A percentile compares a stretch with the other conserved stretches of the same genome.
phyloP scores from a whole-genome alignment of 2,113 vertebrate species.

The Sclerurus mexicanus region DNA sequence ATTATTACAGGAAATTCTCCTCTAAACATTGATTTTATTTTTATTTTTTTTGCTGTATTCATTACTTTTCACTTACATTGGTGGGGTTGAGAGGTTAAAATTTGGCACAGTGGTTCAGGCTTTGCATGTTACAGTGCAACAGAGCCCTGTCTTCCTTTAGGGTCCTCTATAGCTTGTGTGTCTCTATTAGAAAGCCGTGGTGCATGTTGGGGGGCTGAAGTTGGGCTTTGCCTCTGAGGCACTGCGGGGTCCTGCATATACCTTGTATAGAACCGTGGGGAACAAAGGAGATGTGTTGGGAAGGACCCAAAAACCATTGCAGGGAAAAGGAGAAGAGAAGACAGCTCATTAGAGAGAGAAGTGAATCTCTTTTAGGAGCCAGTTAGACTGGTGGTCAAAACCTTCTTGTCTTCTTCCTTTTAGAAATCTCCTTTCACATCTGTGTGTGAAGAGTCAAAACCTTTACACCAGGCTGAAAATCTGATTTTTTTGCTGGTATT shows the following conservation, averaged over 20 bases:
- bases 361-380: background rate
- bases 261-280: rapidly evolving
- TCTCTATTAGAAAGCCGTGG: background rate
- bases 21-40: background rate
- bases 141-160: background rate
- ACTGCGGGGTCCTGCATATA: background rate
- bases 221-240: background rate
- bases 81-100: background rate
- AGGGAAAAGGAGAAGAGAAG: background rate
- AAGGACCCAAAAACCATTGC: background rate
- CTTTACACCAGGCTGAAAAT: background rate
- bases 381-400: background rate
- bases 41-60: background rate
- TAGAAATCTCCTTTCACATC: background rate
- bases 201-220: background rate
- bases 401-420: background rate
- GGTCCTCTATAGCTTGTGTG: background rate
- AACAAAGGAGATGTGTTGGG: background rate
- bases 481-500: background rate
- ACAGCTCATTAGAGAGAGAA: background rate
- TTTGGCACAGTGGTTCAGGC: background rate
- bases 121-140: background rate
- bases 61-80: background rate
- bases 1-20: background rate
- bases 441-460: background rate